Evolutionary conservation across 1,140 invertebrate species (phyloP).

Genomic region (Monochamus saltuarius): DNA sequence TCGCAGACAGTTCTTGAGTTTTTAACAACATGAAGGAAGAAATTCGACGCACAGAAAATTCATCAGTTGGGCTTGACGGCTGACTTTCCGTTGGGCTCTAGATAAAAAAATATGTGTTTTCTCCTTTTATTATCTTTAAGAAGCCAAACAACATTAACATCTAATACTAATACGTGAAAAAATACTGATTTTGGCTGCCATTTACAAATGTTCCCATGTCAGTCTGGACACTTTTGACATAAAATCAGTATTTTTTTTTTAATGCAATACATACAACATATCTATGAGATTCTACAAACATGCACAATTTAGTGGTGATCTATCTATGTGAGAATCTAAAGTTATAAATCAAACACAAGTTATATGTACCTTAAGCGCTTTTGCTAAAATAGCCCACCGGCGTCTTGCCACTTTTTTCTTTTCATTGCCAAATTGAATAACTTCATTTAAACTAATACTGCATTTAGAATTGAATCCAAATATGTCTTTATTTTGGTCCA

Average conservation of each 20-base stretch:
- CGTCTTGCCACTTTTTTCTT: constrained; percentile 58
- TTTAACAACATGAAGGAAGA: constrained; percentile 59
- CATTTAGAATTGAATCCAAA: constrained; percentile 39
- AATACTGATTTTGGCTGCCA: background rate
- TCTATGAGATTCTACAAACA: background rate
- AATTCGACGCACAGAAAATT: constrained; percentile 60
- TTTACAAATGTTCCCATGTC: background rate
- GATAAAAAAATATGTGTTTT: constrained; percentile 6
- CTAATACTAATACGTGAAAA: background rate
- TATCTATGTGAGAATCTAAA: background rate
- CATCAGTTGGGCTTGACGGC: constrained; percentile 53
- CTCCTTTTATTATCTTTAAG: too few species aligned
- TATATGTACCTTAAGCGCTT: constrained; percentile 57
- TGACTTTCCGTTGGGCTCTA: constrained; percentile 46
- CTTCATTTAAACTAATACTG: constrained; percentile 43
- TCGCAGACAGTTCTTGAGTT: constrained; percentile 41
- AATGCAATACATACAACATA: background rate
- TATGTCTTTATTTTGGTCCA: constrained; percentile 46
- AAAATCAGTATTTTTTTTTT: background rate
- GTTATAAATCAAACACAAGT: constrained; percentile 6
- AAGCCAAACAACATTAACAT: background rate
- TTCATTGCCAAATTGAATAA: constrained; percentile 39
- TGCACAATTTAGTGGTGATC: constrained; percentile 1
- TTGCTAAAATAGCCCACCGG: constrained; percentile 69
- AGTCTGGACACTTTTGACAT: background rate